Evolutionary conservation across 2,113 vertebrate species (phyloP).

Genomic region (Muntiacus reevesi): DNA sequence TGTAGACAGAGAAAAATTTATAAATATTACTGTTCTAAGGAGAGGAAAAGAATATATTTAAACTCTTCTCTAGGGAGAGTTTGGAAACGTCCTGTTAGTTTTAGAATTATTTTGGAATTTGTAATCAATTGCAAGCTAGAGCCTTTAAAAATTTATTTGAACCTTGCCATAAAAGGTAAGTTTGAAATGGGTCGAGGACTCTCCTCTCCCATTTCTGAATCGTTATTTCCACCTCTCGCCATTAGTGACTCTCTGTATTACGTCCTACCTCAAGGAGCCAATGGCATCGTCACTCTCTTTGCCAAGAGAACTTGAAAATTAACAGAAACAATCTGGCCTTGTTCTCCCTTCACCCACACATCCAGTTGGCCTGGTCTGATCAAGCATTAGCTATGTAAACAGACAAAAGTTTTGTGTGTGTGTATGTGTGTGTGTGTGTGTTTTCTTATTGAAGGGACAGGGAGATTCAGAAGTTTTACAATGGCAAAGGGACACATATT

Average conservation of each 20-base stretch:
- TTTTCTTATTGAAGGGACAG: not conserved
- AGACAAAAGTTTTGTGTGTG: not conserved
- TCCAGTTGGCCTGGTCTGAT: not conserved
- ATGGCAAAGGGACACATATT: not conserved
- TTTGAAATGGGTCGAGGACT: not conserved
- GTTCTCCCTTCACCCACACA: not conserved
- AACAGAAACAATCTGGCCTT: not conserved
- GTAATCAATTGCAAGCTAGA: not conserved
- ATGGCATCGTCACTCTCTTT: not conserved
- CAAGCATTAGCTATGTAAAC: slow-evolving; percentile 12
- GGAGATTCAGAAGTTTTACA: not conserved
- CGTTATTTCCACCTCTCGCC: not conserved
- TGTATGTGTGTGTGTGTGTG: not conserved
- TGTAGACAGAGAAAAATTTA: not conserved
- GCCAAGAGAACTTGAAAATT: not conserved
- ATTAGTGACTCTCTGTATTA: not conserved
- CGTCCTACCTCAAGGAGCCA: not conserved
- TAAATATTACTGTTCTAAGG: not conserved
- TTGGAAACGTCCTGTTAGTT: not conserved
- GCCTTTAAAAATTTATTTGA: not conserved
- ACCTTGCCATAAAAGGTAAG: not conserved
- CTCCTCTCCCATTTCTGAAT: not conserved
- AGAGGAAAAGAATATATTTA: not conserved
- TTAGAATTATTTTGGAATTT: not conserved
- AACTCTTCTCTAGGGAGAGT: not conserved